These are phyloP conservation scores for Notocelia uddmanniana DNA, from an alignment of 2,888 invertebrate genomes.

Conservation along the genomic window DNA sequence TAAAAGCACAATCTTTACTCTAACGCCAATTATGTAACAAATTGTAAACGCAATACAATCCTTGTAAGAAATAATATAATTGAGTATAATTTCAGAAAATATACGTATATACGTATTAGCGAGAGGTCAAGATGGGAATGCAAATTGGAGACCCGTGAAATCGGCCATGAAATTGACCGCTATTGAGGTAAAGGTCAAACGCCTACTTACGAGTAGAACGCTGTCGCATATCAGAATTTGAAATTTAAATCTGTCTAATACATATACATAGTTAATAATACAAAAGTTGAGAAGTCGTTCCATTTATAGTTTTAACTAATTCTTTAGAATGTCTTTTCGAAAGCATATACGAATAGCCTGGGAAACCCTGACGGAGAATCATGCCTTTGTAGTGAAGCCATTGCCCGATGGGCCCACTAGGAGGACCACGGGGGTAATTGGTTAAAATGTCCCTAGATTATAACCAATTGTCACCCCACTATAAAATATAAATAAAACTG, in stretches of 20 bases:
- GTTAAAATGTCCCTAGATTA: too few species aligned
- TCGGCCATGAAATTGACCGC: slow-evolving; percentile 48
- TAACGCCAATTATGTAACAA: background rate
- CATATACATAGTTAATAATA: slow-evolving; percentile 16
- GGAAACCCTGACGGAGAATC: too few species aligned
- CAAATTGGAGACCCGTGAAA: slow-evolving; percentile 42
- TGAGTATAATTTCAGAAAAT: background rate
- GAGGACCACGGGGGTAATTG: too few species aligned
- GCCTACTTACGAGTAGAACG: slow-evolving; percentile 28
- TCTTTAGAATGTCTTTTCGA: background rate
- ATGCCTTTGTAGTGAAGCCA: too few species aligned
- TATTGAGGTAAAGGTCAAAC: slow-evolving; percentile 50
- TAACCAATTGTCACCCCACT: too few species aligned
- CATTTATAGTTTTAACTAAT: background rate
- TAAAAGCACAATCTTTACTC: too few species aligned
- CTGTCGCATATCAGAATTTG: slow-evolving; percentile 48
- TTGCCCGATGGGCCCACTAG: too few species aligned
- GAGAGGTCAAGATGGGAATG: slow-evolving; percentile 48
- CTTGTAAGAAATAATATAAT: slow-evolving; percentile 1
- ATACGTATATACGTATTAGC: background rate
- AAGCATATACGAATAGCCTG: too few species aligned
- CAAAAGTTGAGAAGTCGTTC: background rate
- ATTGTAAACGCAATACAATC: background rate
- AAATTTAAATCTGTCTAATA: slow-evolving; percentile 51
- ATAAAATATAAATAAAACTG: too few species aligned